A percentile compares a stretch with the other conserved stretches of the same genome.
These are phyloP conservation scores for Philereme vetulata DNA, from an alignment of 2,888 invertebrate genomes.

Conservation along the genomic window DNA sequence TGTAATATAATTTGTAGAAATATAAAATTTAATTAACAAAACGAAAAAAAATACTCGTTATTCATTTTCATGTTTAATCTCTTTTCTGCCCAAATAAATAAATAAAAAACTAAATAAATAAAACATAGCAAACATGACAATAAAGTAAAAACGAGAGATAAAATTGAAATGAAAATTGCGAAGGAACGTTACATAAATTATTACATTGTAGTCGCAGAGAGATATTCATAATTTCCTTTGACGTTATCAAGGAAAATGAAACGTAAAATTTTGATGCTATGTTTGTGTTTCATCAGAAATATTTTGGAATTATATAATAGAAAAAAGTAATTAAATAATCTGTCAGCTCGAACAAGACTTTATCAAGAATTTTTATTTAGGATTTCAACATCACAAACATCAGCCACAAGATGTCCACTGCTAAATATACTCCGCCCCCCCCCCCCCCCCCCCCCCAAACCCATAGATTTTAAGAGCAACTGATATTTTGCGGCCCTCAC, in stretches of 20 bases:
- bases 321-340: background rate
- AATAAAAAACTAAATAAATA: too few species aligned
- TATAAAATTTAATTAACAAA: too few species aligned
- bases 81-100: constrained; percentile 2
- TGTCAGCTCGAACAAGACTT: too few species aligned
- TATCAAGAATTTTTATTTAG: too few species aligned
- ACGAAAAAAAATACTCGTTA: background rate
- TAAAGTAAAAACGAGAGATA: constrained; percentile 9
- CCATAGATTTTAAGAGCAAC: too few species aligned
- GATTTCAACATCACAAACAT: too few species aligned
- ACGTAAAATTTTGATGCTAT: constrained; percentile 9
- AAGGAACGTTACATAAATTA: constrained; percentile 18
- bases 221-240: constrained; percentile 19
- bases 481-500: too few species aligned
- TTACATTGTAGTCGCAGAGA: constrained; percentile 11
- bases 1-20: too few species aligned
- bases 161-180: constrained; percentile 19
- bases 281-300: constrained; percentile 6
- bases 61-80: background rate
- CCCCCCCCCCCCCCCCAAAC: too few species aligned
- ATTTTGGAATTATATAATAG: background rate
- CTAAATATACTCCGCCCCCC: too few species aligned
- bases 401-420: too few species aligned
- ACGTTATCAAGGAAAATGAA: constrained; percentile 15
- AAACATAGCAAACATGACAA: constrained; percentile 6